phyloP scores from a whole-genome alignment of 2,113 vertebrate species.

The Parotia lawesii region DNA sequence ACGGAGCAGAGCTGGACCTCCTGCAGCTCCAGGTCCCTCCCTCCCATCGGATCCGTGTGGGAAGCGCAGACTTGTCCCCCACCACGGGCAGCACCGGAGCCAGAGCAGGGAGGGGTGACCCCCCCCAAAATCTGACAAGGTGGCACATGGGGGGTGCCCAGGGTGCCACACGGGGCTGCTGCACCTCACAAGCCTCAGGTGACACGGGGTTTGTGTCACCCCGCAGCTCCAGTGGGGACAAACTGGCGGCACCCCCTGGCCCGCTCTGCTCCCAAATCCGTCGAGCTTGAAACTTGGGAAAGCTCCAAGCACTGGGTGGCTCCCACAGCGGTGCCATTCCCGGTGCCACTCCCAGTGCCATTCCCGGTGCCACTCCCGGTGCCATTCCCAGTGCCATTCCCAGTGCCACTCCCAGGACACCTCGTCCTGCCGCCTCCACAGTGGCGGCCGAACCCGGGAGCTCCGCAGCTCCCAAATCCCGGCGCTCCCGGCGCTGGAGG shows the following conservation, averaged over 20 bases:
- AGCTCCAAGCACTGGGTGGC: fast-evolving
- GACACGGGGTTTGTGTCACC: not conserved
- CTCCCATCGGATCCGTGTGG: fast-evolving
- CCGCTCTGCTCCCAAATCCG: not conserved
- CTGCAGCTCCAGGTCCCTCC: not conserved
- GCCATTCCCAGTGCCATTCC: not conserved
- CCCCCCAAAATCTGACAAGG: not conserved
- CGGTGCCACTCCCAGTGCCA: not conserved
- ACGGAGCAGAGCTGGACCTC: not conserved
- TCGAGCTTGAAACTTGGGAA: not conserved
- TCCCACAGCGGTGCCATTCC: not conserved
- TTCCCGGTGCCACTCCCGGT: not conserved
- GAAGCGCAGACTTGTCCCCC: fast-evolving
- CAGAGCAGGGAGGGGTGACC: not conserved
- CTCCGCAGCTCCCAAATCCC: not conserved
- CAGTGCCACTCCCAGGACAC: not conserved
- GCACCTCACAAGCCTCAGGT: not conserved
- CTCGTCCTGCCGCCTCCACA: not conserved
- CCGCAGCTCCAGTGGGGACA: fast-evolving
- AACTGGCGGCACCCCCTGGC: not conserved
- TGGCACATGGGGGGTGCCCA: not conserved
- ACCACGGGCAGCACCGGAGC: fast-evolving
- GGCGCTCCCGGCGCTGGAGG: fast-evolving
- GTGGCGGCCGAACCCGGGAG: not conserved
- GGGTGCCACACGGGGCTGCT: fast-evolving